Percentiles rank a stretch among this genome's conserved stretches.
Conservation (phyloP, 2,888 invertebrate species). For the Venustoraphidia nigricollis region DNA sequence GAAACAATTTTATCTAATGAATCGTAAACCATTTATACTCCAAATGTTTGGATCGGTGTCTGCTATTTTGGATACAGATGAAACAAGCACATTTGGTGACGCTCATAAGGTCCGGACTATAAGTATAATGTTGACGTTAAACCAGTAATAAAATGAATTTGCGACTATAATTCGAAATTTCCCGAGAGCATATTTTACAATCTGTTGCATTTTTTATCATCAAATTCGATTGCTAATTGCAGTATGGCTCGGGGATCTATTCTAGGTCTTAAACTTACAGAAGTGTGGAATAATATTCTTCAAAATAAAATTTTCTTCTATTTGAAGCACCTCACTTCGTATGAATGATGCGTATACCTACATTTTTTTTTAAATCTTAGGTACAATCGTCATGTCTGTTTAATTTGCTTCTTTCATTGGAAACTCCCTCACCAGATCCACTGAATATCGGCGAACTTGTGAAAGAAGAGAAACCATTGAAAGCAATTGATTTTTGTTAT, state of each 20-base stretch:
- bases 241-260: too few species aligned
- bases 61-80: slow-evolving; percentile 85
- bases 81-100: slow-evolving; percentile 74
- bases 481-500: slow-evolving; percentile 97
- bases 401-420: slow-evolving; percentile 77
- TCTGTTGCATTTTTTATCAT: too few species aligned
- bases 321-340: too few species aligned
- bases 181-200: too few species aligned
- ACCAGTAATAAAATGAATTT: too few species aligned
- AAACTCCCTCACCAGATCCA: slow-evolving; percentile 88
- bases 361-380: slow-evolving; percentile 25
- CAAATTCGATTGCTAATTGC: too few species aligned
- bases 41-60: slow-evolving; percentile 99
- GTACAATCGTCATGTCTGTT: slow-evolving; percentile 85
- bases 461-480: slow-evolving; percentile 79
- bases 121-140: too few species aligned
- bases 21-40: slow-evolving; percentile 93
- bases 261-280: too few species aligned
- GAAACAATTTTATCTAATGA: slow-evolving; percentile 95
- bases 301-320: too few species aligned
- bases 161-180: too few species aligned
- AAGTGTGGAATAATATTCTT: too few species aligned
- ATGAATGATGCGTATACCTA: too few species aligned
- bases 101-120: slow-evolving; percentile 59
- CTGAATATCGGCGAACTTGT: slow-evolving; percentile 83